phyloP scores from a whole-genome alignment of 2,888 invertebrate genomes.

The Drosophila phalerata region DNA sequence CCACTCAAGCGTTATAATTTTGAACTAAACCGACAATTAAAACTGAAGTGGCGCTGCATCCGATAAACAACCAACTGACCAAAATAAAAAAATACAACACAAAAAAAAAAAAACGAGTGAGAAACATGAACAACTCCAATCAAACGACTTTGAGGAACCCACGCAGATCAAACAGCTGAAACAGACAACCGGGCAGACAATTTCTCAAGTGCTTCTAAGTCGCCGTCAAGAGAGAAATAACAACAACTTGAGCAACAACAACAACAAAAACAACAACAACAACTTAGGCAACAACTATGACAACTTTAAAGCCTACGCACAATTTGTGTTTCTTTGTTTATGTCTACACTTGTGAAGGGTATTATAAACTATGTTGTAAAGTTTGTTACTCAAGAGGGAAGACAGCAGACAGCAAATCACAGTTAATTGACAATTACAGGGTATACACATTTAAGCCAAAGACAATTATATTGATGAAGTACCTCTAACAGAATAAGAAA shows the following conservation, averaged over 20 bases:
- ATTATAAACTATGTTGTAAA: slow-evolving; percentile 2
- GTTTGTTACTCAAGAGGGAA: slow-evolving; percentile 9
- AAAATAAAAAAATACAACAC: slow-evolving; percentile 4
- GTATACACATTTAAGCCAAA: neutral
- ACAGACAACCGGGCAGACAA: slow-evolving; percentile 63
- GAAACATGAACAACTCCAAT: slow-evolving; percentile 48
- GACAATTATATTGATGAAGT: neutral
- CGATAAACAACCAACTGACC: slow-evolving; percentile 24
- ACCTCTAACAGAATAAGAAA: neutral
- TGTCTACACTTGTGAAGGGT: slow-evolving; percentile 12
- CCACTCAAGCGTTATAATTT: slow-evolving; percentile 53
- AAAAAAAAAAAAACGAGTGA: slow-evolving; percentile 6
- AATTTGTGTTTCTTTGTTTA: slow-evolving; percentile 37
- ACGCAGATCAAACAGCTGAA: slow-evolving; percentile 50
- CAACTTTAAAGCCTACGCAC: slow-evolving; percentile 66
- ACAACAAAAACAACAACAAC: slow-evolving; percentile 19
- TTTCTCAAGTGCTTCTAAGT: slow-evolving; percentile 71
- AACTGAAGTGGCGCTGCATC: slow-evolving; percentile 47
- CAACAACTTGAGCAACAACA: slow-evolving; percentile 30
- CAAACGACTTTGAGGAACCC: slow-evolving; percentile 66
- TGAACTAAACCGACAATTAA: slow-evolving; percentile 70
- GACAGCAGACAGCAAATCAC: neutral
- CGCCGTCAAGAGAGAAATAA: slow-evolving; percentile 33
- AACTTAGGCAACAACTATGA: slow-evolving; percentile 42
- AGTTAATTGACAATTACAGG: neutral